These are phyloP conservation scores for Nematostella vectensis DNA, from an alignment of 92 coral and sea anemone species.

Conservation along the genomic window DNA sequence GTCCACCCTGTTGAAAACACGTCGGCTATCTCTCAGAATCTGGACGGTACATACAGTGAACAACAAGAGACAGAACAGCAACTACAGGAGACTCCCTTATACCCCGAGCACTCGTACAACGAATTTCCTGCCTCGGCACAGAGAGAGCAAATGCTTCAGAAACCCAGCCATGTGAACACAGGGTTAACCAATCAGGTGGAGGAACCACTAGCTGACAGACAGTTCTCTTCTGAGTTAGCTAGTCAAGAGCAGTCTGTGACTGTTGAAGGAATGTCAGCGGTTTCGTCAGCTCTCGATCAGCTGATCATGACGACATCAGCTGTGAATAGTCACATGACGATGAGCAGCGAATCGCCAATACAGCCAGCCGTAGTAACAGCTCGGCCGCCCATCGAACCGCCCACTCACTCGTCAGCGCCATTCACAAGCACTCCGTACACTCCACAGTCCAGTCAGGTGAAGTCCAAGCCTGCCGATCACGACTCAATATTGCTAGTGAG, in stretches of 20 bases:
- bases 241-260: slow-evolving; percentile 15
- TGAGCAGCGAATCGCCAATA: slow-evolving; percentile 4
- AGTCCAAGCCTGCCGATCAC: slow-evolving; percentile 27
- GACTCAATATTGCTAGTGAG: slow-evolving; percentile 48
- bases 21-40: not conserved
- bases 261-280: slow-evolving; percentile 15
- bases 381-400: not conserved
- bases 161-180: not conserved
- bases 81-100: not conserved
- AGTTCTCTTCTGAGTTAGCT: slow-evolving; percentile 5
- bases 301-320: slow-evolving; percentile 24
- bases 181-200: not conserved
- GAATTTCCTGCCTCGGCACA: not conserved
- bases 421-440: slow-evolving; percentile 3
- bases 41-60: not conserved
- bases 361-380: slow-evolving; percentile 12
- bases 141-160: not conserved
- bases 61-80: not conserved
- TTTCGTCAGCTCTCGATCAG: slow-evolving; percentile 22
- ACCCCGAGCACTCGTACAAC: slow-evolving; percentile 1
- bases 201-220: not conserved
- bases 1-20: not conserved
- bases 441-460: slow-evolving; percentile 17
- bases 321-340: slow-evolving; percentile 10
- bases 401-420: not conserved